Percentiles rank a stretch among this genome's conserved stretches.
Conservation (phyloP, 2,888 invertebrate species). For the Hyalella azteca region DNA sequence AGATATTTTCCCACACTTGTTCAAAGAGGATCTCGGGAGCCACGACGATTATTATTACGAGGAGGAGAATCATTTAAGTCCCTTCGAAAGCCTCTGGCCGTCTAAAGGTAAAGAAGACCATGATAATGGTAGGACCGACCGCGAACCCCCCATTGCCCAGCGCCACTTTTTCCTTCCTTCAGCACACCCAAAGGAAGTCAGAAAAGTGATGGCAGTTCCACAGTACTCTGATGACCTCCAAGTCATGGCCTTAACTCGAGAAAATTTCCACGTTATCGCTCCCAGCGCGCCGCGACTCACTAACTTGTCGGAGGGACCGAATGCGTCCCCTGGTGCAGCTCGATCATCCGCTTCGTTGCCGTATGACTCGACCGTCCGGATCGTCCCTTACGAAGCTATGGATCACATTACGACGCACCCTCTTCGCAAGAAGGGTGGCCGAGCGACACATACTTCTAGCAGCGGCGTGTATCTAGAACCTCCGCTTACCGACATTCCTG, state of each 20-base stretch:
- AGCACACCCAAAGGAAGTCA: slow-evolving; percentile 19
- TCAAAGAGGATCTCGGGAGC: slow-evolving; percentile 49
- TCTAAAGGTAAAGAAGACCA: neutral
- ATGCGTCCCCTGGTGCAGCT: neutral
- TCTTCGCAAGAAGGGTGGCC: neutral
- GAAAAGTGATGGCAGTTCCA: slow-evolving; percentile 12
- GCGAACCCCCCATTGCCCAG: neutral
- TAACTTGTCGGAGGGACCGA: slow-evolving; percentile 15
- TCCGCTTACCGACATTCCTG: neutral
- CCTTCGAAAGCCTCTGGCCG: slow-evolving; percentile 43
- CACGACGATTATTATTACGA: slow-evolving; percentile 57
- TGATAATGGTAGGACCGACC: neutral
- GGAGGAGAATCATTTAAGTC: slow-evolving; percentile 42
- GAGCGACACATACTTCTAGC: neutral
- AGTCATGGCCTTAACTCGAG: slow-evolving; percentile 53
- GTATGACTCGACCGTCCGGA: slow-evolving; percentile 26
- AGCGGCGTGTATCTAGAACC: slow-evolving; percentile 23
- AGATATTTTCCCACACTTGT: slow-evolving; percentile 55
- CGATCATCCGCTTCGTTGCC: neutral
- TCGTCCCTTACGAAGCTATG: slow-evolving; percentile 36
- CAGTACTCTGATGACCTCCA: slow-evolving; percentile 50
- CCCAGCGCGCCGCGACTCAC: slow-evolving; percentile 10
- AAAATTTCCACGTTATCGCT: slow-evolving; percentile 53
- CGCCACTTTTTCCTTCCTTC: slow-evolving; percentile 29
- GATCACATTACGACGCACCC: slow-evolving; percentile 11